These are phyloP conservation scores for Marasmarcha lunaedactyla DNA, from an alignment of 2,888 invertebrate genomes.

Conservation along the genomic window DNA sequence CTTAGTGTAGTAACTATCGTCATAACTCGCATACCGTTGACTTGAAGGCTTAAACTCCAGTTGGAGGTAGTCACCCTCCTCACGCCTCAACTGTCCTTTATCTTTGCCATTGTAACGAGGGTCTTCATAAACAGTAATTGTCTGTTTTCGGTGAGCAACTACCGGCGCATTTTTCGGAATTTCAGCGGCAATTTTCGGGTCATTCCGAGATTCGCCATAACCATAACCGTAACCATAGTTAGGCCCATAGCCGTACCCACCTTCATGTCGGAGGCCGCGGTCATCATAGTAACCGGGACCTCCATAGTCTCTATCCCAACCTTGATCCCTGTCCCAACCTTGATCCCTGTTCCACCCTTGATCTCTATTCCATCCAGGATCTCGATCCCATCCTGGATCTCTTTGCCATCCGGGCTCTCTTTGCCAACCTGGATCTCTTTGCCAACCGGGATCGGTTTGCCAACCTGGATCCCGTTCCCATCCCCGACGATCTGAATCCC, in stretches of 20 bases:
- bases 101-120: constrained; percentile 53
- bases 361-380: constrained; percentile 34
- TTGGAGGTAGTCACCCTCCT: constrained; percentile 53
- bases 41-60: constrained; percentile 55
- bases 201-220: constrained; percentile 45
- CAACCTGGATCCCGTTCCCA: constrained; percentile 24
- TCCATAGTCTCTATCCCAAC: constrained; percentile 42
- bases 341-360: constrained; percentile 23
- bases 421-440: constrained; percentile 29
- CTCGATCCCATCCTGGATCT: constrained; percentile 28
- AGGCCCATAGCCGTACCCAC: constrained; percentile 50
- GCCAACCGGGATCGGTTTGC: constrained; percentile 26
- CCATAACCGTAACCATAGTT: constrained; percentile 50
- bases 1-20: constrained; percentile 47
- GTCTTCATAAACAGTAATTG: constrained; percentile 65
- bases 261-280: constrained; percentile 45
- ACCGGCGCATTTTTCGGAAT: constrained; percentile 44
- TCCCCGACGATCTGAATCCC: constrained; percentile 33
- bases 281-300: constrained; percentile 55
- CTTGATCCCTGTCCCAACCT: constrained; percentile 27
- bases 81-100: constrained; percentile 41
- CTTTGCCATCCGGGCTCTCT: constrained; percentile 27
- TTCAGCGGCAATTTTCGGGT: constrained; percentile 42
- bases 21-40: constrained; percentile 56
- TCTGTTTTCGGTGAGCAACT: constrained; percentile 55